Evolutionary conservation across 1,140 invertebrate genomes (phyloP), one percentile per base, ranked within the genome.

Genomic region (Pogonomyrmex californicus): DNA sequence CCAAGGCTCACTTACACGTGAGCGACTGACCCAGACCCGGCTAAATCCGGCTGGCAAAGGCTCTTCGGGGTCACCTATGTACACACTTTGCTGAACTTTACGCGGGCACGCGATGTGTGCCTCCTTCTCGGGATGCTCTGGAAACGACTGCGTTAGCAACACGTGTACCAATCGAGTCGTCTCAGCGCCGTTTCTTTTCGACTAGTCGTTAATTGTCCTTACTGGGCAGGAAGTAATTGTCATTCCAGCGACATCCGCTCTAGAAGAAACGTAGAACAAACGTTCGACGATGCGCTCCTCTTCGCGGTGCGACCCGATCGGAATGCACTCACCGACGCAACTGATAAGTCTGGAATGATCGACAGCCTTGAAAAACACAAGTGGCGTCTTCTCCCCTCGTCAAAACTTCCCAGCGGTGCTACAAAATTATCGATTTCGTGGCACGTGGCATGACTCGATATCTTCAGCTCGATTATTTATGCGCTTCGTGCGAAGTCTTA

Each of bases 341-440:
- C 47, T 47, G 47, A 78, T 65, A 30, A 30, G 62, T 30, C 23
- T 1, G 49, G 65, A 58, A 30, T 14, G 30, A 58, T 58, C 33
- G 17, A 23, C 78, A 12, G n/a, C 36, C 63, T 4, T 30, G 66
- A 73, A 66, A 44, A 66, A 41, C 14, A 41, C 51, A 12, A 6
- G 60, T 70, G 47, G 38, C 66, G 17, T 9, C n/a, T n/a, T 23
- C 23, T 4, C 10, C 38, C 38, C 71, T 47, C 30, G 56, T 51
- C n/a, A 49, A 44, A 60, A 73, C 66, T 82, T 49, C 54, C 54
- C 66, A 66, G n/a, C 36, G 30, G 17, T 38, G n/a, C 68, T 36
- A 17, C n/a, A 33, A 73, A 83, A 73, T 75, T 36, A 83, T 83
- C 79, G 79, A 83, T 83, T 83, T 62, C 49, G 23, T n/a, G 79